Evolutionary conservation across 2,797 vertebrate genomes (phyloP), one percentile per base, ranked within the genome.

Genomic region (Pempheris klunzingeri): DNA sequence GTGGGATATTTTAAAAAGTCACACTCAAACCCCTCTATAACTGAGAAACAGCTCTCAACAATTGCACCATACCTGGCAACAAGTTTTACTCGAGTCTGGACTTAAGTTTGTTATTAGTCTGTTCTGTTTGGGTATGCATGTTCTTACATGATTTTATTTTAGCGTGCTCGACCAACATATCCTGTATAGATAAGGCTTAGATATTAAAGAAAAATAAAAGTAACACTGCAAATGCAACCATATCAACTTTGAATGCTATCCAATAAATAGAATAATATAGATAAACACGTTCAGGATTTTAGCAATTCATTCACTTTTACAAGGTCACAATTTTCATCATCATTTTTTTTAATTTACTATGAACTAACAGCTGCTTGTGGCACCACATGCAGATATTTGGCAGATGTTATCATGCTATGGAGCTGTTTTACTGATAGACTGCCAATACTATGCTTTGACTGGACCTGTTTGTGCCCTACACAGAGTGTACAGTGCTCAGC

Each of bases 361-460:
- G 28, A 32, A 47, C 14, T 52, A 36, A 39, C 60, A 70, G 32
- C 77, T 65, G 74, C 44, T 30, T 14, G 18, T 46, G 61, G 57
- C 30, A 28, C 26, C 58, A 32, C 39, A 59, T 66, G 20, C 34
- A 57, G 58, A 26, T 39, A n/a, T 62, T 80, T 82, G 73, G 69
- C 73, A 80, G 74, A 61, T 74, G 44, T 70, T 78, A 38, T 59
- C 63, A 34, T 14, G 55, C 14, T 55, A 28, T 22, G 14, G 26
- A 50, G 38, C 43, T 15, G 28, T 14, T 53, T 22, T 28, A 13
- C 41, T 57, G 54, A 66, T 22, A 26, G 5, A 43, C 60, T 79
- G 78, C 65, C 67, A 68, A 9, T 58, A 59, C 41, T 80, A 63
- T 53, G 65, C 61, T 74, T 73, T 78, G 52, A 69, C 54, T 59